These are phyloP conservation scores for Perca schrenkii DNA, from an alignment of 2,113 vertebrate genomes.

Conservation along the genomic window DNA sequence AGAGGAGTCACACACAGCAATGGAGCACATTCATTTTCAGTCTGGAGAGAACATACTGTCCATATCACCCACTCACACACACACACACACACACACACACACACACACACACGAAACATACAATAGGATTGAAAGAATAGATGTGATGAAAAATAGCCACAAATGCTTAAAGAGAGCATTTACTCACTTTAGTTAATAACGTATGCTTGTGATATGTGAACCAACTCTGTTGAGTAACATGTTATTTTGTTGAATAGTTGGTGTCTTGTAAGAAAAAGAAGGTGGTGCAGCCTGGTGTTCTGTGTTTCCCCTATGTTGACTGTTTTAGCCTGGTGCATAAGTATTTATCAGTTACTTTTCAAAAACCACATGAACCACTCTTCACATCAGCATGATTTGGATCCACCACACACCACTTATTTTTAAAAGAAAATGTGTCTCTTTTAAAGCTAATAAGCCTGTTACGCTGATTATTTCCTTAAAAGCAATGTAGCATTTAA, in stretches of 20 bases:
- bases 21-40: slow-evolving; percentile 55
- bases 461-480: no score
- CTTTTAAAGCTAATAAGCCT: no score
- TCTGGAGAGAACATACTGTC: slow-evolving; percentile 37
- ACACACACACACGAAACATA: not conserved
- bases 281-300: no score
- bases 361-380: no score
- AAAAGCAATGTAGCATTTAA: no score
- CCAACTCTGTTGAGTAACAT: not conserved
- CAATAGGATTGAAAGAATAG: slow-evolving; percentile 7
- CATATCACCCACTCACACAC: not conserved
- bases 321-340: no score
- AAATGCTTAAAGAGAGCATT: not conserved
- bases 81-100: slow-evolving; percentile 11
- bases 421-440: no score
- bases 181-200: not conserved
- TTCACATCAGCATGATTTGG: no score
- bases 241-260: not conserved
- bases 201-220: not conserved
- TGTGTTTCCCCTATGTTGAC: no score
- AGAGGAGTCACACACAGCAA: slow-evolving; percentile 42
- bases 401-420: no score
- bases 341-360: no score
- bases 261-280: not conserved
- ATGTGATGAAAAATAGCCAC: not conserved